Conservation (phyloP, 2,888 invertebrate species). For the Drosophila monieri region DNA sequence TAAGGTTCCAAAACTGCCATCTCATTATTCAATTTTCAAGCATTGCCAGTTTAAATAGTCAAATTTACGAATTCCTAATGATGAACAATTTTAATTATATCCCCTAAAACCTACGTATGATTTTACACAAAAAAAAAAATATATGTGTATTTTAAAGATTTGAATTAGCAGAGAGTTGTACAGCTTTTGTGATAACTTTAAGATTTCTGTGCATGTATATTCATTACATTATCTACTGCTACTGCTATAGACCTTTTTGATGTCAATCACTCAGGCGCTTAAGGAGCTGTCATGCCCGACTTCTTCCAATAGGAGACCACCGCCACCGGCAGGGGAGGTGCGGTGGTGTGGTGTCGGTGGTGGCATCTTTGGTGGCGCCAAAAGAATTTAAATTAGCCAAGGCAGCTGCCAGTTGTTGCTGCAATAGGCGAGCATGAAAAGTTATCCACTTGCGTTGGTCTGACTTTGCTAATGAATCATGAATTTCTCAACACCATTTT, state of each 20-base stretch:
- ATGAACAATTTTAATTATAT: constrained; percentile 67
- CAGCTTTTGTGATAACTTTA: too few relatives aligned
- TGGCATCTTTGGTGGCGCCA: constrained; percentile 51
- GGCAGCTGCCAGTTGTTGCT: constrained; percentile 50
- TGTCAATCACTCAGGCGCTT: constrained; percentile 79
- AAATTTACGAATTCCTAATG: constrained; percentile 54
- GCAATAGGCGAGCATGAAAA: constrained; percentile 59
- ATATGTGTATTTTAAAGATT: neutral
- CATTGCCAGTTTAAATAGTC: constrained; percentile 14
- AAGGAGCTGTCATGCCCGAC: constrained; percentile 74
- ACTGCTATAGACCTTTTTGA: constrained; percentile 67
- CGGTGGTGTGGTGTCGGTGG: constrained; percentile 6
- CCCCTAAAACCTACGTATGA: constrained; percentile 23
- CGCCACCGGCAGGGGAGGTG: constrained; percentile 10
- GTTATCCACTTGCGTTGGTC: constrained; percentile 58
- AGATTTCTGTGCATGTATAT: neutral
- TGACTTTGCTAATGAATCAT: constrained; percentile 75
- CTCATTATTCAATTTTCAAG: constrained; percentile 29
- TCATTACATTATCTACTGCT: constrained; percentile 30
- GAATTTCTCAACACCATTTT: constrained; percentile 59
- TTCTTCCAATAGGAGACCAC: constrained; percentile 66
- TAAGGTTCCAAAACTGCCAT: constrained; percentile 17
- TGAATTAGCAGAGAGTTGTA: too few relatives aligned
- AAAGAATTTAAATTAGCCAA: constrained; percentile 78
- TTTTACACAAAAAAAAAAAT: constrained; percentile 8